A percentile compares a stretch with the other conserved stretches of the same genome.
Evolutionary conservation across 1,140 invertebrate species (phyloP).

Genomic region (Drosophila nigromelanica): DNA sequence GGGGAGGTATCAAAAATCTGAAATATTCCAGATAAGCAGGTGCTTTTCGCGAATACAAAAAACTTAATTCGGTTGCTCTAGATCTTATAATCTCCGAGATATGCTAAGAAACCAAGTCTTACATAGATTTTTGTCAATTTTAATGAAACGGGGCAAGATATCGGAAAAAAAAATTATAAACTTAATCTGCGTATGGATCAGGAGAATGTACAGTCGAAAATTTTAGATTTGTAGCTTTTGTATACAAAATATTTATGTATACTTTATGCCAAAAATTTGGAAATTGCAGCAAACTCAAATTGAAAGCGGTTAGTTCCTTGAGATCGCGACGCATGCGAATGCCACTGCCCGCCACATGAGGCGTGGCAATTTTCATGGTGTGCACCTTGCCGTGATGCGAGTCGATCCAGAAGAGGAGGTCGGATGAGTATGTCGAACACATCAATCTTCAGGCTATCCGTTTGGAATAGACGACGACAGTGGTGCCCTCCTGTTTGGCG

Average conservation of each 20-base stretch:
- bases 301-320: conserved; percentile 76
- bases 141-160: too few relatives aligned
- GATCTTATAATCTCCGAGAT: too few relatives aligned
- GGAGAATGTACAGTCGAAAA: too few relatives aligned
- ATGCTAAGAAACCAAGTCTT: too few relatives aligned
- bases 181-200: too few relatives aligned
- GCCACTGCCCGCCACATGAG: conserved; percentile 60
- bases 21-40: too few relatives aligned
- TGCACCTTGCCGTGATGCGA: conserved; percentile 84
- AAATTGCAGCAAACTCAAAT: conserved; percentile 47
- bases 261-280: not conserved
- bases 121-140: too few relatives aligned
- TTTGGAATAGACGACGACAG: conserved; percentile 76
- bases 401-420: conserved; percentile 85
- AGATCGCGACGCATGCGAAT: conserved; percentile 68
- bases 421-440: conserved; percentile 85
- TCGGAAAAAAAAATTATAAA: too few relatives aligned
- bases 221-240: too few relatives aligned
- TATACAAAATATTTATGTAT: not conserved
- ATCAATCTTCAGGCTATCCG: conserved; percentile 85
- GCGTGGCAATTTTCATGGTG: conserved; percentile 81
- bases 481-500: conserved; percentile 86
- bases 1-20: too few relatives aligned
- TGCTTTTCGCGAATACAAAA: too few relatives aligned
- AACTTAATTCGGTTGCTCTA: too few relatives aligned